phyloP scores from a whole-genome alignment of 2,888 invertebrate species.

The Cheilosia vulpina region DNA sequence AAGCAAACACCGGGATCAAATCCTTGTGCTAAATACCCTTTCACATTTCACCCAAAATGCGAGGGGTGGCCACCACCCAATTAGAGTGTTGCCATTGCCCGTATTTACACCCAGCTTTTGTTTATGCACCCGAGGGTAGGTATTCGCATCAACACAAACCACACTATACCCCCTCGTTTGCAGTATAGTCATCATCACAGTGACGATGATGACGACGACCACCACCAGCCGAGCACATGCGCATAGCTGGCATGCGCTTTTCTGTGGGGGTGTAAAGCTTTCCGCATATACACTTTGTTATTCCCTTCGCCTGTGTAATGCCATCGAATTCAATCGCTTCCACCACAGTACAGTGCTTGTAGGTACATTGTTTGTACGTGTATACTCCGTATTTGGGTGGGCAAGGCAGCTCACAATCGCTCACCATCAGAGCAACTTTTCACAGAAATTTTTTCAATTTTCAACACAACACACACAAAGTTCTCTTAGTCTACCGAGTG shows the following conservation, averaged over 20 bases:
- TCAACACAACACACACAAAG: constrained; percentile 54
- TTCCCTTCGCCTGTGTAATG: constrained; percentile 8
- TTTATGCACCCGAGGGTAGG: constrained; percentile 64
- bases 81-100: constrained; percentile 34
- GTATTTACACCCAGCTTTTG: constrained; percentile 7
- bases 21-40: constrained; percentile 27
- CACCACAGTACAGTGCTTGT: constrained; percentile 23
- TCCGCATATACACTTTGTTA: constrained; percentile 42
- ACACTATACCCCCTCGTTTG: constrained; percentile 36
- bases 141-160: constrained; percentile 47
- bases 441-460: constrained; percentile 34
- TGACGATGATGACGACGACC: constrained; percentile 23
- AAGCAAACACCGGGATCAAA: constrained; percentile 50
- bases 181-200: constrained; percentile 41
- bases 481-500: constrained; percentile 71
- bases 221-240: constrained; percentile 43
- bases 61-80: constrained; percentile 4
- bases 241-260: constrained; percentile 59
- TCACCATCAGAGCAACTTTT: constrained; percentile 34
- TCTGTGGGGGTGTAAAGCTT: constrained; percentile 74
- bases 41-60: constrained; percentile 11
- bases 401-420: constrained; percentile 35
- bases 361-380: constrained; percentile 50
- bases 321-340: constrained; percentile 38
- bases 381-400: constrained; percentile 68